Conservation (phyloP, 92 coral and sea anemone genomes). For the Porites lobata region DNA sequence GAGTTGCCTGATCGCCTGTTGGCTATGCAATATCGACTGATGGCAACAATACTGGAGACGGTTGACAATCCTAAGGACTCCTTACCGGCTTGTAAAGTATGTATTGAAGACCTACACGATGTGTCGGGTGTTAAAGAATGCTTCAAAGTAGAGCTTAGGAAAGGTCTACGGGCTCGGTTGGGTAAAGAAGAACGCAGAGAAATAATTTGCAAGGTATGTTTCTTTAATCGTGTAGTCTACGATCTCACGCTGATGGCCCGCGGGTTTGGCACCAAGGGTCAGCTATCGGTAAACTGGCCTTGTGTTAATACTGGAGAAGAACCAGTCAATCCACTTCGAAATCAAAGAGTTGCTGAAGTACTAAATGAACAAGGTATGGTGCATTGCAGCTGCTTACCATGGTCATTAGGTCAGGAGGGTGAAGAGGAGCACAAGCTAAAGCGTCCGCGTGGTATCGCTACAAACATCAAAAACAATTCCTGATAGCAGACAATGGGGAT, state of each 20-base stretch:
- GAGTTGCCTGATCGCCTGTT: constrained; percentile 34
- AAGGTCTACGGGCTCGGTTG: not conserved
- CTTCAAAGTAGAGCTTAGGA: not conserved
- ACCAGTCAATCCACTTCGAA: not conserved
- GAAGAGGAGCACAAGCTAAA: constrained; percentile 18
- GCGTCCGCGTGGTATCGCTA: constrained; percentile 35
- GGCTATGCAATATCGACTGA: constrained; percentile 51
- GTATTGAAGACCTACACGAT: constrained; percentile 34
- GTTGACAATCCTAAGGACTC: not conserved
- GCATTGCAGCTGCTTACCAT: not conserved
- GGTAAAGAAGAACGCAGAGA: constrained; percentile 22
- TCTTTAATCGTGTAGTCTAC: no score
- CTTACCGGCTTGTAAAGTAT: not conserved
- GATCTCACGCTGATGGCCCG: no score
- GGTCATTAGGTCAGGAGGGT: constrained; percentile 22
- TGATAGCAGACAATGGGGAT: constrained; percentile 53
- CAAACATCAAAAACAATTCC: not conserved
- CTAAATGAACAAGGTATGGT: not conserved
- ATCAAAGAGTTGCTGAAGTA: not conserved
- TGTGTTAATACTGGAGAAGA: no score
- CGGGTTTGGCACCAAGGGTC: no score
- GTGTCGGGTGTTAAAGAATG: constrained; percentile 23
- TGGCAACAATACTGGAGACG: constrained; percentile 41
- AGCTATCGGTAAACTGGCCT: no score
- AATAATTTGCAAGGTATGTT: constrained; percentile 11